Evolutionary conservation across 2,797 vertebrate genomes (phyloP).

Genomic region (Phaenicophaeus curvirostris): DNA sequence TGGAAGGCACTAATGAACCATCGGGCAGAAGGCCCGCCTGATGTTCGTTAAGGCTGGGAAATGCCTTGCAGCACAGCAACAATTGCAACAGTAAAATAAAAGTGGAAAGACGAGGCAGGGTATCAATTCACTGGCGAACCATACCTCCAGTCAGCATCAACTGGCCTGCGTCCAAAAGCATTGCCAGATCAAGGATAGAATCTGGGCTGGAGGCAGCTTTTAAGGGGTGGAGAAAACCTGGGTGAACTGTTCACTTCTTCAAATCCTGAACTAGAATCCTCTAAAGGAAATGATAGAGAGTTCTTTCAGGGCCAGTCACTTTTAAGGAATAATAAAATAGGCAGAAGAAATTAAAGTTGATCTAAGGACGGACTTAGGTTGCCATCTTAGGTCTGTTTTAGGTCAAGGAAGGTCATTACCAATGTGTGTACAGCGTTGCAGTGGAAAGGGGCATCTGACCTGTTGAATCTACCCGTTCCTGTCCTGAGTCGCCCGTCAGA

Average conservation of each 20-base stretch:
- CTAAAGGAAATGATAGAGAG: neutral
- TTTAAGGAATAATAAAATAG: neutral
- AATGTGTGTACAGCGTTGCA: neutral
- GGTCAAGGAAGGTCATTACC: neutral
- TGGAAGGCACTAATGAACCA: neutral
- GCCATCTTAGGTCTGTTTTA: neutral
- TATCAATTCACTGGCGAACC: neutral
- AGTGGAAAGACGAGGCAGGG: neutral
- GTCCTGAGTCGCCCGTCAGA: neutral
- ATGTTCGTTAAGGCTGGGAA: slow-evolving; percentile 9
- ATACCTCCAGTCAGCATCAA: neutral
- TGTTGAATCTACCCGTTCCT: neutral
- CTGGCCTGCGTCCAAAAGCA: neutral
- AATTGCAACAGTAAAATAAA: neutral
- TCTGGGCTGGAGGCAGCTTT: neutral
- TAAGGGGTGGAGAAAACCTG: neutral
- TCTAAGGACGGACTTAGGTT: neutral
- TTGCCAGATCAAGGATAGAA: neutral
- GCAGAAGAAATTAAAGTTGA: neutral
- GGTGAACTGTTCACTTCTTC: neutral
- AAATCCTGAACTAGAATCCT: neutral
- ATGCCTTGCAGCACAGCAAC: slow-evolving; percentile 10
- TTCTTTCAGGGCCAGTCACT: neutral
- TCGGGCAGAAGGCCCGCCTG: neutral
- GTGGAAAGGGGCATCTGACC: neutral